Evolutionary conservation across 2,113 vertebrate species (phyloP).

Genomic region (Sakesphorus luctuosus): DNA sequence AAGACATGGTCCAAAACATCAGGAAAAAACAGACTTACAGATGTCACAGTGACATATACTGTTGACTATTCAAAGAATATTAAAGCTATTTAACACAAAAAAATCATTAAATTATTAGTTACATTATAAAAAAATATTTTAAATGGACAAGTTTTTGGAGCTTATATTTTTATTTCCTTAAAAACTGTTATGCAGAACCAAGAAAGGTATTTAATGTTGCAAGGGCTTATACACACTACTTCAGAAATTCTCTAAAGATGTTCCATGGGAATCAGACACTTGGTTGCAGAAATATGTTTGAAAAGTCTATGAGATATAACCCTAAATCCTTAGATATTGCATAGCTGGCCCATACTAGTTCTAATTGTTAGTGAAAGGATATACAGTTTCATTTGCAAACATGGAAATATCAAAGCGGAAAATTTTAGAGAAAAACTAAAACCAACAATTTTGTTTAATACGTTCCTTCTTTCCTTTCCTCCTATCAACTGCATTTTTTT

Average conservation of each 20-base stretch:
- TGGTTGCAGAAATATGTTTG: not conserved
- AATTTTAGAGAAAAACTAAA: not conserved
- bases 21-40: not conserved
- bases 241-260: not conserved
- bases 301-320: not conserved
- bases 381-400: not conserved
- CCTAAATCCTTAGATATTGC: not conserved
- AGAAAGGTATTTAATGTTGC: not conserved
- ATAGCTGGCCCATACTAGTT: not conserved
- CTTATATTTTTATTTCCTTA: not conserved
- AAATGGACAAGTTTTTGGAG: not conserved
- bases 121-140: fast-evolving
- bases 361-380: not conserved
- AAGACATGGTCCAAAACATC: not conserved
- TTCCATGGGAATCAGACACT: not conserved
- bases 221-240: not conserved
- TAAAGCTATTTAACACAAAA: not conserved
- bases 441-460: not conserved
- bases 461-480: not conserved
- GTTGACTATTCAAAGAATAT: not conserved
- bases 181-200: not conserved
- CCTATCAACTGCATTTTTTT: not conserved
- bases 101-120: not conserved
- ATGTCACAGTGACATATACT: not conserved
- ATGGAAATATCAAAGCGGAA: not conserved